phyloP scores from a whole-genome alignment of 2,888 invertebrate genomes.

The Biston betularia region DNA sequence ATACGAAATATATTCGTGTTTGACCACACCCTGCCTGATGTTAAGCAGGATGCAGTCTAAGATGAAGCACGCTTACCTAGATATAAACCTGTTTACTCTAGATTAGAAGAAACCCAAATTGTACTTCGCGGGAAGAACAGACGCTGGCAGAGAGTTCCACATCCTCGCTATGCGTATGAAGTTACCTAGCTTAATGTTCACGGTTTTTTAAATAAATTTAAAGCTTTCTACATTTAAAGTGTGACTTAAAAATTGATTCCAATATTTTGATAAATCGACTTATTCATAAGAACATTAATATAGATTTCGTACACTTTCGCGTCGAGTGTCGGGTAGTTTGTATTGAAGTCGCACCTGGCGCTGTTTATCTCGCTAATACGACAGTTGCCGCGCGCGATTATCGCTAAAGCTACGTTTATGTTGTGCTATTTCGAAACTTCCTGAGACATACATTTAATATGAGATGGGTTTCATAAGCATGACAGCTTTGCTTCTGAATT shows the following conservation, averaged over 20 bases:
- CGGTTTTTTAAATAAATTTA: too few species aligned
- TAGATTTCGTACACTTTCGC: conserved; percentile 12
- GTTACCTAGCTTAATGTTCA: too few species aligned
- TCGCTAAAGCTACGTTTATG: neutral
- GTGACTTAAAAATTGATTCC: neutral
- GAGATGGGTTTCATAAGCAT: neutral
- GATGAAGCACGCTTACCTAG: too few species aligned
- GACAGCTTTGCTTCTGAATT: neutral
- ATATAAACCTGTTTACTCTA: too few species aligned
- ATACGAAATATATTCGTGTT: too few species aligned
- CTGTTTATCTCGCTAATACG: conserved; percentile 29
- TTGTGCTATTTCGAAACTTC: conserved; percentile 11
- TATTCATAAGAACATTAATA: conserved; percentile 14
- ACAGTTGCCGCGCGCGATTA: conserved; percentile 11
- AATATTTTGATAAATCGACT: conserved; percentile 14
- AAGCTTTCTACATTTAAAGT: too few species aligned
- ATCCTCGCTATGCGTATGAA: too few species aligned
- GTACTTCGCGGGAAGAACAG: too few species aligned
- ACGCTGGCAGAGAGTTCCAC: too few species aligned
- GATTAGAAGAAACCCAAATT: too few species aligned
- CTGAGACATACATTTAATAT: neutral
- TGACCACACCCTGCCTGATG: too few species aligned
- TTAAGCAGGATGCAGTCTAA: too few species aligned
- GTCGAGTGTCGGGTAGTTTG: conserved; percentile 2
- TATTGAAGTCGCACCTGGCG: conserved; percentile 24